Evolutionary conservation across 2,888 invertebrate genomes (phyloP).

Genomic region (Pandemis cinnamomeana): DNA sequence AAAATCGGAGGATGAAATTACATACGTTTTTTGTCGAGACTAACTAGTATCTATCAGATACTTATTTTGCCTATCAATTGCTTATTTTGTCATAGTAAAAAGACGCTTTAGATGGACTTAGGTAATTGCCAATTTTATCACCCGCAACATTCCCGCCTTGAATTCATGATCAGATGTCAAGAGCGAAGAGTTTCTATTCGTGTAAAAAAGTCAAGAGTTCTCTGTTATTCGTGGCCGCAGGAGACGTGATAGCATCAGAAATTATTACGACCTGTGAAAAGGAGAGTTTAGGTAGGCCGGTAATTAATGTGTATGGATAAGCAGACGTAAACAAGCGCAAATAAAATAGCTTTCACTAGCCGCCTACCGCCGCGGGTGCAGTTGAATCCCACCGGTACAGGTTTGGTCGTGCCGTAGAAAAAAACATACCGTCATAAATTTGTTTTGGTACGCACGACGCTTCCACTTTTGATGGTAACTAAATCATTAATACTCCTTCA

Average conservation of each 20-base stretch:
- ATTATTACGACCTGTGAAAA: conserved; percentile 55
- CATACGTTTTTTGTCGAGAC: background rate
- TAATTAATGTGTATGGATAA: conserved; percentile 65
- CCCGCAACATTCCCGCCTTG: background rate
- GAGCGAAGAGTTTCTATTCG: conserved; percentile 17
- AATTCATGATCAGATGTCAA: conserved; percentile 1
- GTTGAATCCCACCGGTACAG: conserved; percentile 54
- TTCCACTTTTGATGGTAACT: background rate
- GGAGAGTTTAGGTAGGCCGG: conserved; percentile 51
- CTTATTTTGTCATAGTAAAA: background rate
- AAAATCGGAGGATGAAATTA: background rate
- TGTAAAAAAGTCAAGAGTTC: conserved; percentile 19
- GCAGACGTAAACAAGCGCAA: conserved; percentile 57
- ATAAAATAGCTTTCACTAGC: conserved; percentile 70
- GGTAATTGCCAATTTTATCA: background rate
- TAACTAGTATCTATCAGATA: background rate
- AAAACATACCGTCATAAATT: conserved; percentile 41
- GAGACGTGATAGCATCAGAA: conserved; percentile 34
- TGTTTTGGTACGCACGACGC: conserved; percentile 1
- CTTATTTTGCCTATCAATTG: conserved; percentile 1
- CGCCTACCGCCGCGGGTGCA: conserved; percentile 60
- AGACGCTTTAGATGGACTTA: background rate
- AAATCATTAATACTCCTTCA: background rate
- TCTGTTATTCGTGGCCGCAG: conserved; percentile 11
- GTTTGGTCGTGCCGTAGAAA: conserved; percentile 51